A percentile compares a stretch with the other conserved stretches of the same genome.
Evolutionary conservation across 2,888 invertebrate genomes (phyloP).

Genomic region (Patella ulyssiponensis): DNA sequence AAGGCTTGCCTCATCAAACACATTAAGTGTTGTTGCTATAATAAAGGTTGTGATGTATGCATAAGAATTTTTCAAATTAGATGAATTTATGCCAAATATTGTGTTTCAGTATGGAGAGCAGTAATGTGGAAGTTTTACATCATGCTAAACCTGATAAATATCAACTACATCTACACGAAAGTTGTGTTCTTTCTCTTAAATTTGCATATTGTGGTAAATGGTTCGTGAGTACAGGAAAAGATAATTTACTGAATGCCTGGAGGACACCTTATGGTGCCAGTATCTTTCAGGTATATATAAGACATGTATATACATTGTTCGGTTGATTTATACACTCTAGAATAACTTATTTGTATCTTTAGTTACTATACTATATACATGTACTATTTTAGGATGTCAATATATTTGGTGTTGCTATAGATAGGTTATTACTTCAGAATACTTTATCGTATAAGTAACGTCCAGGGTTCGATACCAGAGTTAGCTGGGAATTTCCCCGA

Average conservation of each 20-base stretch:
- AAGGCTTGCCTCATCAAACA: too few species aligned
- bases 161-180: conserved; percentile 94
- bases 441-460: too few species aligned
- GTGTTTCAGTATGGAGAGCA: conserved; percentile 86
- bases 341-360: too few species aligned
- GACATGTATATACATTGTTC: background rate
- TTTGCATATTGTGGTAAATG: conserved; percentile 96
- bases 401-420: too few species aligned
- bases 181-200: conserved; percentile 92
- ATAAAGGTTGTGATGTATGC: too few species aligned
- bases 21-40: too few species aligned
- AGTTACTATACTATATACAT: background rate
- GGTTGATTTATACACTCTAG: too few species aligned
- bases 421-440: too few species aligned
- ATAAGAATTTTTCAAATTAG: too few species aligned
- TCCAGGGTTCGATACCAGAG: too few species aligned
- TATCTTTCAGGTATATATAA: conserved; percentile 86
- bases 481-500: too few species aligned
- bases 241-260: conserved; percentile 95
- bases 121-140: conserved; percentile 89
- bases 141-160: conserved; percentile 90
- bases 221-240: conserved; percentile 96
- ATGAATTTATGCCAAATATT: too few species aligned
- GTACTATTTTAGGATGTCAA: background rate
- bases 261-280: conserved; percentile 94